Conservation (phyloP, 2,888 invertebrate genomes). For the Drosophila greeni region DNA sequence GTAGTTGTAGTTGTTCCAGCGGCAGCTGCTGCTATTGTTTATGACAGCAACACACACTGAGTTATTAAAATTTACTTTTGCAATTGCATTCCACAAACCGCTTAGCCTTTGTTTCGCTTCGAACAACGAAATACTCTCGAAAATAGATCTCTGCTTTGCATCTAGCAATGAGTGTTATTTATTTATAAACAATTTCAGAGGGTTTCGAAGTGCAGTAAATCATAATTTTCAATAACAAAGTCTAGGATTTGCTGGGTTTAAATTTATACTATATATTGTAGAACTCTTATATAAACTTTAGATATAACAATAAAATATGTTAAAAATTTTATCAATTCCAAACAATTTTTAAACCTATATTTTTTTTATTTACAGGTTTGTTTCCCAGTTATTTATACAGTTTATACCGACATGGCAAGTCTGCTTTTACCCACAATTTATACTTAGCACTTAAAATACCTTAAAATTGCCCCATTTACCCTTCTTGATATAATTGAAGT, state of each 20-base stretch:
- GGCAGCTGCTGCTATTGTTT: slow-evolving; percentile 34
- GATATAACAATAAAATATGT: background rate
- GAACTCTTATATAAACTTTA: background rate
- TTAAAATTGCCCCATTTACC: background rate
- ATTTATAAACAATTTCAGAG: slow-evolving; percentile 47
- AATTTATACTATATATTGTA: background rate
- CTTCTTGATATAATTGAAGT: background rate
- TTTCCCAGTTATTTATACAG: background rate
- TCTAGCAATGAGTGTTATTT: slow-evolving; percentile 39
- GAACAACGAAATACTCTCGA: slow-evolving; percentile 17
- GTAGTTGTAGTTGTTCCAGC: slow-evolving; percentile 7
- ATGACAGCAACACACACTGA: slow-evolving; percentile 48
- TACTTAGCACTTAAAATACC: background rate
- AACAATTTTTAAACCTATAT: no score
- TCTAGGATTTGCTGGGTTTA: no score
- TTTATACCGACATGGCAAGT: background rate
- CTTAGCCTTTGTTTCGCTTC: slow-evolving; percentile 42
- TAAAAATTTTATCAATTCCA: background rate
- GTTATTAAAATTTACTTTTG: slow-evolving; percentile 61
- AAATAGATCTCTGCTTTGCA: slow-evolving; percentile 54
- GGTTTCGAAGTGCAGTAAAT: slow-evolving; percentile 17
- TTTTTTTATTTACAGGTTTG: slow-evolving; percentile 46
- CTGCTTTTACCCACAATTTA: background rate
- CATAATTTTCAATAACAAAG: background rate
- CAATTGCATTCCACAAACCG: slow-evolving; percentile 50